A percentile compares a stretch with the other conserved stretches of the same genome.
These are phyloP conservation scores for Pygoscelis antarcticus DNA, from an alignment of 2,113 vertebrate species.

Conservation along the genomic window DNA sequence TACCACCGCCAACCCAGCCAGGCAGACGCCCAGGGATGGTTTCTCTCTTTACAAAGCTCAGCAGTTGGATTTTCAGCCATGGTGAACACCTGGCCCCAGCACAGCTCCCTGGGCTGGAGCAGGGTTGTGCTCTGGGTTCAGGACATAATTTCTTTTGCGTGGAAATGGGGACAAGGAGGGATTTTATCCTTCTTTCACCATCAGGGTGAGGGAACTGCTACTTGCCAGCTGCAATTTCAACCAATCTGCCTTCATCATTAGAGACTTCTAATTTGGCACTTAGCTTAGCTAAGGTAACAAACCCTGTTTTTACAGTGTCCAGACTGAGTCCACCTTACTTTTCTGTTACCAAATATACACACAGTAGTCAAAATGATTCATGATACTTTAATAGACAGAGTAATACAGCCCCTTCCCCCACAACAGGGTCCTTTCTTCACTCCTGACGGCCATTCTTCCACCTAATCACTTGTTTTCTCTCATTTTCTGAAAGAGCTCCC, in stretches of 20 bases:
- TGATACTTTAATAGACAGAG: background rate
- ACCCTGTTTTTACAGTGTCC: background rate
- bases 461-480: conserved; percentile 47
- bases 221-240: background rate
- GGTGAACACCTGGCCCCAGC: background rate
- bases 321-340: background rate
- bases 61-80: rapidly evolving
- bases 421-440: background rate
- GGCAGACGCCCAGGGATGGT: background rate
- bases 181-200: background rate
- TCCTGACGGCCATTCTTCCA: background rate
- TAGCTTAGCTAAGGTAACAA: background rate
- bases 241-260: background rate
- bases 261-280: background rate
- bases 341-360: background rate
- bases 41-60: background rate
- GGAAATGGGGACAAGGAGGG: background rate
- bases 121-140: background rate
- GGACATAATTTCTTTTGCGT: rapidly evolving
- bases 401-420: background rate
- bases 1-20: rapidly evolving
- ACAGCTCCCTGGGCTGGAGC: background rate
- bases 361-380: background rate
- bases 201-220: background rate
- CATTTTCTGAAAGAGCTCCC: conserved; percentile 27